Base-by-base conservation (phyloP, 2,888 invertebrate species). In the Acanthosoma haemorrhoidale region DNA sequence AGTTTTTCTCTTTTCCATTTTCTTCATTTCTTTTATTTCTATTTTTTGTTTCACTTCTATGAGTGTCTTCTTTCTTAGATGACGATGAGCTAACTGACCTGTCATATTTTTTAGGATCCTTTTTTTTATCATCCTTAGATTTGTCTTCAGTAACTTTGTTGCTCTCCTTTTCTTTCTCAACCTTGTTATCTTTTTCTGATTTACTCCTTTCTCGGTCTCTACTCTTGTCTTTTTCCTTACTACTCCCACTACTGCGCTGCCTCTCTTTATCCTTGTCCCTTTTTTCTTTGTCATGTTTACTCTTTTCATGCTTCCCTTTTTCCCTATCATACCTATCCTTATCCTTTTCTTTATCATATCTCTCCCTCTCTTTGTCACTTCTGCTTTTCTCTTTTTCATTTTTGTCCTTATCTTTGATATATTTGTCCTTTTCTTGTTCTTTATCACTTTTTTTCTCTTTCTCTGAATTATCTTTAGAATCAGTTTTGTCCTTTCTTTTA, bases 1-100 rank as follows among this genome's bases (percentile, higher is more conserved):
- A 31, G n/a, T 57, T 70, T 57, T 81, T 73, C 82, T 81, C 72
- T 82, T 81, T 76, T 82, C 83, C 1, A 83, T 83, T 76, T 82
- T 83, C 63, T 82, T 83, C 60, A 83, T 82, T 71, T 81, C 82
- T 71, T 80, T 71, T 13, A 80, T 80, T 81, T 2, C 79, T 79
- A 69, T 82, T 81, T 16, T 82, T 79, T 73, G 81, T 61, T 51
- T 71, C 73, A 39, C 61, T 67, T 43, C 57, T 73, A 16, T 71
- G 67, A 57, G 57, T 70, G 61, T 71, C 71, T 25, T 59, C 59
- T 16, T 72, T 73, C 16, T 59, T 73, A 9, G 43, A 18, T n/a
- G 70, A 68, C 6, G 36, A 18, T 13, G 72, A 38, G 59, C 69
- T 36, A 18, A 66, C 6, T 11, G n/a, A 9, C 15, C 57, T 67